Base-by-base conservation (phyloP, 2,113 vertebrate species). In the Callorhinus ursinus region DNA sequence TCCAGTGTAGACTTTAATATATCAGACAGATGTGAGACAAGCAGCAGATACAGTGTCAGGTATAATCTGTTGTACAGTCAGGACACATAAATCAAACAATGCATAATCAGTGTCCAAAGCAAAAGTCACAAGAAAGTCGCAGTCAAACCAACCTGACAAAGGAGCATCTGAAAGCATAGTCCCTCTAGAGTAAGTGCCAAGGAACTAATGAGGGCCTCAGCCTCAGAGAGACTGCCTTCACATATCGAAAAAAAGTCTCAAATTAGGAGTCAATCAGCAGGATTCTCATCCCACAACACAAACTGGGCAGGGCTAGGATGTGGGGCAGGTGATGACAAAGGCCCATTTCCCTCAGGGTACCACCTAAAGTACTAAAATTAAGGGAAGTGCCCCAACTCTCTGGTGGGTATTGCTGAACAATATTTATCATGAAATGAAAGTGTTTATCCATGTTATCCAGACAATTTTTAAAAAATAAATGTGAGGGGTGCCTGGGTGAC, bases 331-430 rank as follows among this genome's bases (percentile, higher is more conserved):
- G 14, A 33, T 55, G 24, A 22, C 33, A 49, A 61, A 36, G 16
- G 1, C 26, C 15, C 3, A 59, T 49, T 79, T 84, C 14, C 2
- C 26, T 1, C 14, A 7, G 2, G 4, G 1, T 36, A 24, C 65
- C 3, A 0, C 4, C 5, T 24, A 0, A 7, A 76, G 21, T 9
- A 4, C 1, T 88, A 57, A 96, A 72, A 71, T 81, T 39, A 81
- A 69, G 6, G 0, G 39, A 79, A 71, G 22, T 36, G 1, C 4
- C 22, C 10, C 90, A 65, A 82, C 5, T 72, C 18, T 1, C 65
- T 7, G 22, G 5, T 80, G 6, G 19, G 18, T 93, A 51, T 2
- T 19, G 4, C 26, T 80, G 11, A 8, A 31, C 16, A 91, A 84
- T 39, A 36, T 11, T 22, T 85, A 67, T 71, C 33, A 86, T 53